Evolutionary conservation across 2,113 vertebrate genomes (phyloP).

Genomic region (Agapornis roseicollis): DNA sequence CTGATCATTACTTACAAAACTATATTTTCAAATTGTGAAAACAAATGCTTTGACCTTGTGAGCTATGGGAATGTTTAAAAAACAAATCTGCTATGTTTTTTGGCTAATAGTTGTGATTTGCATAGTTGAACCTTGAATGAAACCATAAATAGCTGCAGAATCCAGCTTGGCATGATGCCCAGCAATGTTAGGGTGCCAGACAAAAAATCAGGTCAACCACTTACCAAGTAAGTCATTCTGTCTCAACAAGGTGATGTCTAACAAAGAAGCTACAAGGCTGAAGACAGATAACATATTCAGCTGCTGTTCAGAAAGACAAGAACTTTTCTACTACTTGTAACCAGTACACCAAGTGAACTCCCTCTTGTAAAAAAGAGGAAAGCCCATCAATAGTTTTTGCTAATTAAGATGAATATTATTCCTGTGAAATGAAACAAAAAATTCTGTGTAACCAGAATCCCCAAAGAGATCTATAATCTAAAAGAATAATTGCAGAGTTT

Average conservation of each 20-base stretch:
- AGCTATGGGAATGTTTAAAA: constrained; percentile 47
- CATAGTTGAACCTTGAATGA: constrained; percentile 64
- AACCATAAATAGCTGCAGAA: constrained; percentile 65
- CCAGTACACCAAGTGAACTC: constrained; percentile 73
- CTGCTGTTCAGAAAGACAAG: constrained; percentile 73
- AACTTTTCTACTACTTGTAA: constrained; percentile 76
- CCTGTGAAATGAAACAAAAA: constrained; percentile 82
- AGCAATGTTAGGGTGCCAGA: constrained; percentile 62
- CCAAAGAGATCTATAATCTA: constrained; percentile 85
- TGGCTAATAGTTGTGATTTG: constrained; percentile 67
- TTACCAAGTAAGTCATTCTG: constrained; percentile 50
- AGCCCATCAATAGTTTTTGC: constrained; percentile 82
- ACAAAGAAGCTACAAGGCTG: constrained; percentile 60
- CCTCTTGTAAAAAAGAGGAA: constrained; percentile 73
- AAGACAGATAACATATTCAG: constrained; percentile 57
- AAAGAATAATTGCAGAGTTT: constrained; percentile 85
- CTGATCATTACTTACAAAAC: constrained; percentile 47
- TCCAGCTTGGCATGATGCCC: constrained; percentile 54
- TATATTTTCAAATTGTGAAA: constrained; percentile 48
- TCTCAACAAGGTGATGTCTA: constrained; percentile 65
- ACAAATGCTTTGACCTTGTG: constrained; percentile 63
- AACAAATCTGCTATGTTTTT: constrained; percentile 52
- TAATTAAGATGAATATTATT: constrained; percentile 89
- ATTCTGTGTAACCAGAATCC: constrained; percentile 82
- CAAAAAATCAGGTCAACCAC: constrained; percentile 52